Evolutionary conservation across 2,888 invertebrate genomes (phyloP).

Genomic region (Cosmopolites sordidus): DNA sequence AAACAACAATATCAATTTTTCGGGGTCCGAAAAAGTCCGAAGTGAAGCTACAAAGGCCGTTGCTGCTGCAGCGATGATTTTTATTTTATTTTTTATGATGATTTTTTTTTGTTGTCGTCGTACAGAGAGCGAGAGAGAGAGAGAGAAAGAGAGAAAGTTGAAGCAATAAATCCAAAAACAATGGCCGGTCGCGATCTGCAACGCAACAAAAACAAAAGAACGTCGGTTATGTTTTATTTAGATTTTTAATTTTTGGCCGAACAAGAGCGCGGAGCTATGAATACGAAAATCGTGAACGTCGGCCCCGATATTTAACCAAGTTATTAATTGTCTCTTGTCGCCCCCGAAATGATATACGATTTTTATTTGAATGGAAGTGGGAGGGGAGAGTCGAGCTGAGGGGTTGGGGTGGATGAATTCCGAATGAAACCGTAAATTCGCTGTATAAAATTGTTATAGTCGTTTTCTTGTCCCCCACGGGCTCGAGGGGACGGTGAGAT

Average conservation of each 20-base stretch:
- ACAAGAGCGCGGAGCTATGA: slow-evolving; percentile 39
- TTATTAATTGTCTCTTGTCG: slow-evolving; percentile 43
- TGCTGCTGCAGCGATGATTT: slow-evolving; percentile 10
- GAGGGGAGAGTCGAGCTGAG: slow-evolving; percentile 12
- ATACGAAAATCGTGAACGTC: slow-evolving; percentile 32
- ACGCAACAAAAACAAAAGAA: slow-evolving; percentile 37
- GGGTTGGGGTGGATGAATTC: slow-evolving; percentile 15
- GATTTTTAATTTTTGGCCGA: slow-evolving; percentile 44
- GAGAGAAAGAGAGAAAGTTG: slow-evolving; percentile 14
- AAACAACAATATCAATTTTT: slow-evolving; percentile 34
- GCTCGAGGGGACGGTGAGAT: slow-evolving; percentile 7
- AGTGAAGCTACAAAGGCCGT: slow-evolving; percentile 30
- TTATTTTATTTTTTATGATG: slow-evolving; percentile 23
- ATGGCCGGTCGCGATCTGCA: slow-evolving; percentile 44
- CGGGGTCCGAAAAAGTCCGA: slow-evolving; percentile 30
- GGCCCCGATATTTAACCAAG: slow-evolving; percentile 43
- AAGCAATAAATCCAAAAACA: slow-evolving; percentile 45
- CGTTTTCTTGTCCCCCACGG: slow-evolving; percentile 26
- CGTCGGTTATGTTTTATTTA: slow-evolving; percentile 46
- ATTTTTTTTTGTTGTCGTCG: slow-evolving; percentile 27
- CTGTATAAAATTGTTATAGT: slow-evolving; percentile 27
- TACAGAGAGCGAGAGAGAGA: slow-evolving; percentile 9
- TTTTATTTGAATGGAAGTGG: slow-evolving; percentile 42
- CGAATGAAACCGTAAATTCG: slow-evolving; percentile 33
- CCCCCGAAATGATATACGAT: slow-evolving; percentile 41